Conservation (phyloP, 2,113 vertebrate genomes). For the Symphodus melops region DNA sequence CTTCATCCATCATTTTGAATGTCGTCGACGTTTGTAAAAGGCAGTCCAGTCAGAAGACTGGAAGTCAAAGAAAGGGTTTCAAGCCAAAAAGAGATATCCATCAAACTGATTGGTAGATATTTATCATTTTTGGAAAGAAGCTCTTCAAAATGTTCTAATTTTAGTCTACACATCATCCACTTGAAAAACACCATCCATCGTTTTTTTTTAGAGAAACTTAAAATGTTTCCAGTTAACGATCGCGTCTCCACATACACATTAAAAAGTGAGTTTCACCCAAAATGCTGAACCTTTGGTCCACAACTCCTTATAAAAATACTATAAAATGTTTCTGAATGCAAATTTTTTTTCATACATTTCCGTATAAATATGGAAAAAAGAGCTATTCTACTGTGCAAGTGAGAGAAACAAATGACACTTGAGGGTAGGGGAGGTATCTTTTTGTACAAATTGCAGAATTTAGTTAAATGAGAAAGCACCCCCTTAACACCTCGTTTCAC, state of each 20-base stretch:
- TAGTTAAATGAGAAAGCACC: slow-evolving; percentile 62
- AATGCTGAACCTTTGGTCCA: slow-evolving; percentile 80
- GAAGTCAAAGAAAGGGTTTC: slow-evolving; percentile 64
- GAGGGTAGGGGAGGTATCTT: slow-evolving; percentile 68
- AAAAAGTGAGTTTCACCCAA: slow-evolving; percentile 74
- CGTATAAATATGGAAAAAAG: slow-evolving; percentile 83
- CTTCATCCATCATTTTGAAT: slow-evolving; percentile 57
- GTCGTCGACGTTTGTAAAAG: slow-evolving; percentile 64
- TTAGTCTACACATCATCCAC: slow-evolving; percentile 47
- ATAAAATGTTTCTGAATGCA: slow-evolving; percentile 83
- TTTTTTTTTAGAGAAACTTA: slow-evolving; percentile 53
- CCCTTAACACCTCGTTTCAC: slow-evolving; percentile 44
- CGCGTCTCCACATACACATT: slow-evolving; percentile 51
- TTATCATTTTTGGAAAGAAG: slow-evolving; percentile 29
- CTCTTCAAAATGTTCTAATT: slow-evolving; percentile 57
- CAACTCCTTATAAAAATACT: slow-evolving; percentile 85
- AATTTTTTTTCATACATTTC: slow-evolving; percentile 61
- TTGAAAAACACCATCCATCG: slow-evolving; percentile 52
- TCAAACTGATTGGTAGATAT: slow-evolving; percentile 27
- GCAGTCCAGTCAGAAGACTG: slow-evolving; percentile 68
- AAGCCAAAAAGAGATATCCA: slow-evolving; percentile 42
- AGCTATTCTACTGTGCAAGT: slow-evolving; percentile 83
- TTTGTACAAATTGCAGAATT: slow-evolving; percentile 79
- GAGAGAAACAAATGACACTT: slow-evolving; percentile 77
- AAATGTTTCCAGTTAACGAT: slow-evolving; percentile 48